Conservation (phyloP, 2,113 vertebrate genomes). For the Chloropsis hardwickii region DNA sequence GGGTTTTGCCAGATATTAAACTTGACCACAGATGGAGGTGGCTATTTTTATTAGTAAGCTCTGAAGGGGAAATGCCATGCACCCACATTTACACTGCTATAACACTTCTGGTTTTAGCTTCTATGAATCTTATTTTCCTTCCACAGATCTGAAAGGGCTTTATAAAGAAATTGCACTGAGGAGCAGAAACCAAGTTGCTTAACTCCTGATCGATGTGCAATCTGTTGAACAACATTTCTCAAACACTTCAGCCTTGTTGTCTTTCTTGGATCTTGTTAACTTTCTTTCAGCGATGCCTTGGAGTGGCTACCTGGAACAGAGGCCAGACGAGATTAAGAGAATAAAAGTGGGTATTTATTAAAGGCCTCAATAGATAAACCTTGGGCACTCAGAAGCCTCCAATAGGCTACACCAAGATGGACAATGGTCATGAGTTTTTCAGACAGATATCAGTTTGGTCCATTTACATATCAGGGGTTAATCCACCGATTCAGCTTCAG, state of each 20-base stretch:
- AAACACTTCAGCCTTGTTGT: neutral
- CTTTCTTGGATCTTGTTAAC: neutral
- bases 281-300: neutral
- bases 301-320: neutral
- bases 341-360: neutral
- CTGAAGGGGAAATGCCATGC: slow-evolving; percentile 24
- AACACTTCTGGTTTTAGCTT: slow-evolving; percentile 24
- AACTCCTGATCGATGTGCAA: neutral
- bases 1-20: slow-evolving; percentile 52
- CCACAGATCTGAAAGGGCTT: neutral
- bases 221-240: neutral
- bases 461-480: neutral
- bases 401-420: neutral
- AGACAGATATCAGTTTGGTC: neutral
- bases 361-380: neutral
- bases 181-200: neutral
- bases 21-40: slow-evolving; percentile 27
- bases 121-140: neutral
- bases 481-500: neutral
- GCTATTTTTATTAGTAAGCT: slow-evolving; percentile 40
- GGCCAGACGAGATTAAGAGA: neutral
- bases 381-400: neutral
- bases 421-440: fast-evolving
- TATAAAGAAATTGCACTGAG: neutral
- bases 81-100: slow-evolving; percentile 12